phyloP scores from a whole-genome alignment of 2,888 invertebrate genomes.

The Lasiommata megera region DNA sequence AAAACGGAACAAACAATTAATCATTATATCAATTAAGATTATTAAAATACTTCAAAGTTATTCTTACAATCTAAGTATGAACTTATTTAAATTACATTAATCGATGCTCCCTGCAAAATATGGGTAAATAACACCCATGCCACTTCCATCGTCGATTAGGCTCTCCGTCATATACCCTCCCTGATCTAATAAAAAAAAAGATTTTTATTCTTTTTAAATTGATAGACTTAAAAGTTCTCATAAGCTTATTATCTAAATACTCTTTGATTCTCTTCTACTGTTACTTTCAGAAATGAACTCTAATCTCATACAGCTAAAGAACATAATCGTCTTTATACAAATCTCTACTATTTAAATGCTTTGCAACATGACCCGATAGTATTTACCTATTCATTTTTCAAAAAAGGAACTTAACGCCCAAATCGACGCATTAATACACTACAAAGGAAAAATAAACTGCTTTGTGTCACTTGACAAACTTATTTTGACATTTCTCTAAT shows the following conservation, averaged over 20 bases:
- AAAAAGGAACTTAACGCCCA: constrained; percentile 80
- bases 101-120: no score
- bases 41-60: no score
- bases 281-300: constrained; percentile 4
- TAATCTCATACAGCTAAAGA: constrained; percentile 1
- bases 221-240: constrained; percentile 2
- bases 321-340: constrained; percentile 12
- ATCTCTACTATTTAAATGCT: constrained; percentile 48
- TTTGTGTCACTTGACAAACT: constrained; percentile 65
- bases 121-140: no score
- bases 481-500: constrained; percentile 22
- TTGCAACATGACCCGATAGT: constrained; percentile 70
- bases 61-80: no score
- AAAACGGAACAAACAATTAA: no score
- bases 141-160: no score
- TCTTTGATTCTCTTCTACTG: constrained; percentile 8
- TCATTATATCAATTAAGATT: no score
- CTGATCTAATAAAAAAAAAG: no score
- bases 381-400: constrained; percentile 80
- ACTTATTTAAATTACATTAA: no score
- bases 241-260: constrained; percentile 29
- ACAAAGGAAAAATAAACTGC: constrained; percentile 80
- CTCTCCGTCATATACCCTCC: no score
- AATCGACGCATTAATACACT: constrained; percentile 74
- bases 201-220: no score